Conservation (phyloP, 2,797 vertebrate species). For the Neostethus bicornis region DNA sequence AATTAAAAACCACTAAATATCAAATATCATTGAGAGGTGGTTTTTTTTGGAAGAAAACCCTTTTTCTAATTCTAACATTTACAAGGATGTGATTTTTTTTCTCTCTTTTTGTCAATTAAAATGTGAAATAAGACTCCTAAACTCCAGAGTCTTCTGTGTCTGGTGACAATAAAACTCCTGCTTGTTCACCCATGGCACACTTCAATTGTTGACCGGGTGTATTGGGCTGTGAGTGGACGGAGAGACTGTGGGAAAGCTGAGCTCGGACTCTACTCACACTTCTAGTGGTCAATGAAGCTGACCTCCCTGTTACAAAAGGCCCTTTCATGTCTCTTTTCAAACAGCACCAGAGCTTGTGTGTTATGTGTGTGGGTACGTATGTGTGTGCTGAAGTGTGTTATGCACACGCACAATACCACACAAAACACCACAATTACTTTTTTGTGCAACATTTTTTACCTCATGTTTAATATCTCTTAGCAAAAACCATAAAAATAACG, state of each 20-base stretch:
- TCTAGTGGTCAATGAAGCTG: constrained; percentile 72
- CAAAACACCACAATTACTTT: constrained; percentile 17
- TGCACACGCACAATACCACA: not conserved
- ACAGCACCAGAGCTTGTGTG: constrained; percentile 39
- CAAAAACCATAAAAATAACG: not conserved
- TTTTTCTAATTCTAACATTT: not conserved
- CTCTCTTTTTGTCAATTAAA: not conserved
- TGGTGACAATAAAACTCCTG: constrained; percentile 59
- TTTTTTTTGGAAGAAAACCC: no score
- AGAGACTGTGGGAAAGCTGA: constrained; percentile 89
- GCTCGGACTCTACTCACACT: constrained; percentile 83
- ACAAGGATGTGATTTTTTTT: not conserved
- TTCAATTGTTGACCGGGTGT: constrained; percentile 83
- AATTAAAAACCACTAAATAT: constrained; percentile 27
- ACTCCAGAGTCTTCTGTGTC: constrained; percentile 30
- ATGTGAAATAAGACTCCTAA: constrained; percentile 22
- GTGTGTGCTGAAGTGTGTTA: constrained; percentile 16
- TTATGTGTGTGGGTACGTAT: constrained; percentile 35
- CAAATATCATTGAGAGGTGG: no score
- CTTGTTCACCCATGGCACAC: constrained; percentile 83
- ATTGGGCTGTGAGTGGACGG: constrained; percentile 81
- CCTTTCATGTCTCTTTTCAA: constrained; percentile 70
- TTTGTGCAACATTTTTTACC: constrained; percentile 40
- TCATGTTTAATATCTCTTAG: constrained; percentile 5
- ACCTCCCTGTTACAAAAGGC: constrained; percentile 74